These are phyloP conservation scores for Diabrotica undecimpunctata DNA, from an alignment of 1,140 invertebrate species.

Conservation along the genomic window DNA sequence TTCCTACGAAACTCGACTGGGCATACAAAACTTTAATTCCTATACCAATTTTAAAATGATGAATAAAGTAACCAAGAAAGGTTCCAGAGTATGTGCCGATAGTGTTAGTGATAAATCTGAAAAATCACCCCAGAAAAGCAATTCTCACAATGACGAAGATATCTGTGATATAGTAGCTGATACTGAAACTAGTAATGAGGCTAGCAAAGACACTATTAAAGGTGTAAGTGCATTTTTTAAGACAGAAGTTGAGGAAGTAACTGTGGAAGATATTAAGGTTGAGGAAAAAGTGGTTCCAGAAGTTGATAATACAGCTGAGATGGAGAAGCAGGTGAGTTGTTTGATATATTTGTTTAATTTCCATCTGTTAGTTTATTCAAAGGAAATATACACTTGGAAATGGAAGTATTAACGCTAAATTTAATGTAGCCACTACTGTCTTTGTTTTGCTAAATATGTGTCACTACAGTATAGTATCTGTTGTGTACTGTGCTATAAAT, in stretches of 20 bases:
- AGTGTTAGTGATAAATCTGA: conserved; percentile 14
- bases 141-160: neutral
- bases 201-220: conserved; percentile 17
- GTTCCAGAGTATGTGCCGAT: conserved; percentile 11
- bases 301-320: neutral
- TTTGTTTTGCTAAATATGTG: too few relatives aligned
- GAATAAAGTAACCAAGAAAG: conserved; percentile 16
- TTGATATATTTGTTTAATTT: too few relatives aligned
- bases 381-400: too few relatives aligned
- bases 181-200: conserved; percentile 4
- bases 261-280: conserved; percentile 5
- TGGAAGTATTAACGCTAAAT: too few relatives aligned
- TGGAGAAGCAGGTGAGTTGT: conserved; percentile 5
- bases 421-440: too few relatives aligned
- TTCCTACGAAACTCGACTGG: conserved; percentile 66
- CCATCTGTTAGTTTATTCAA: too few relatives aligned
- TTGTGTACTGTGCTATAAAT: too few relatives aligned
- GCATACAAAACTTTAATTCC: conserved; percentile 31
- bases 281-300: neutral
- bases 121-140: conserved; percentile 19
- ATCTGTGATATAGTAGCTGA: conserved; percentile 17
- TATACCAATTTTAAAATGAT: conserved; percentile 10
- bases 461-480: too few relatives aligned
- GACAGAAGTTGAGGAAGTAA: conserved; percentile 9
- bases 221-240: conserved; percentile 1